Percentiles rank a stretch among this genome's conserved stretches.
Evolutionary conservation across 2,888 invertebrate species (phyloP).

Genomic region (Monopis laevigella): DNA sequence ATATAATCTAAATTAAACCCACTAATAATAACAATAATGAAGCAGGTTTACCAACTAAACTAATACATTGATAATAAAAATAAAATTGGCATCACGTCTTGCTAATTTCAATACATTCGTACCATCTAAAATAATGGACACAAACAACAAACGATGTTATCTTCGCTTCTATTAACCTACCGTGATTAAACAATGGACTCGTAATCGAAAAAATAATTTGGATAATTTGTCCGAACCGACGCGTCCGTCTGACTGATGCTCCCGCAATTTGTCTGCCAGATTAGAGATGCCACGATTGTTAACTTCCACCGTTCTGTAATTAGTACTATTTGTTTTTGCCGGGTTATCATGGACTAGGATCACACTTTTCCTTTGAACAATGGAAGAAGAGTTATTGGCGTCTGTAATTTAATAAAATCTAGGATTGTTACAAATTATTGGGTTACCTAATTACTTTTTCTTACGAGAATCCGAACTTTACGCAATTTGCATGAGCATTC

Average conservation of each 20-base stretch:
- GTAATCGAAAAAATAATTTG: conserved; percentile 63
- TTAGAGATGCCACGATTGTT: conserved; percentile 47
- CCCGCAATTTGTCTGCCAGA: conserved; percentile 51
- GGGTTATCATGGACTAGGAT: conserved; percentile 39
- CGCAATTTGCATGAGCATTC: no score
- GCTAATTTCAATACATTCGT: neutral
- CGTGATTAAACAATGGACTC: conserved; percentile 57
- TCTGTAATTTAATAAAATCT: conserved; percentile 5
- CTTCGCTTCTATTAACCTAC: conserved; percentile 41
- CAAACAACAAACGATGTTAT: conserved; percentile 37
- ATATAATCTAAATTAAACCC: no score
- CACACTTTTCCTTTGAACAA: conserved; percentile 39
- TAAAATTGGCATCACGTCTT: no score
- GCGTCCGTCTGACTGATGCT: conserved; percentile 33
- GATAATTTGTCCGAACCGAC: conserved; percentile 44
- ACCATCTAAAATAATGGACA: conserved; percentile 21
- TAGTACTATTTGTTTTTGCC: conserved; percentile 59
- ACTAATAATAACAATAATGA: no score
- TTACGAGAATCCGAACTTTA: no score
- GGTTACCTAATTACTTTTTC: no score
- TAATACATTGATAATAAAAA: no score
- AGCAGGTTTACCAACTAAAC: no score
- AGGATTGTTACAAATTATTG: no score
- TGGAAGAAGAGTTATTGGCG: conserved; percentile 21
- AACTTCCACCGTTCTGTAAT: conserved; percentile 51